Conservation (phyloP, 2,113 vertebrate species). For the Poeciliopsis retropinna region DNA sequence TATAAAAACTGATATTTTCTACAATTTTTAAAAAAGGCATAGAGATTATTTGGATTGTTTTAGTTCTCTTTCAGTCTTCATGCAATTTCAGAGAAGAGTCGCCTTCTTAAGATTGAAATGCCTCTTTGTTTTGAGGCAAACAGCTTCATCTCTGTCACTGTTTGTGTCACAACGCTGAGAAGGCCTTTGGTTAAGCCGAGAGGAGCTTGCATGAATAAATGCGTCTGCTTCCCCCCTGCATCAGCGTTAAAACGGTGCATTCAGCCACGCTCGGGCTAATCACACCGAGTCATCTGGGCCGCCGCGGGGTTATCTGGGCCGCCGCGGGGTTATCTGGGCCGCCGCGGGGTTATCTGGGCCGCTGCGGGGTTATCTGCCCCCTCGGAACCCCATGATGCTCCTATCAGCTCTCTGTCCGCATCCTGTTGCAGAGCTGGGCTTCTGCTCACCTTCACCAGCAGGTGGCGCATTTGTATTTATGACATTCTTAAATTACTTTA, state of each 20-base stretch:
- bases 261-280: conserved; percentile 3
- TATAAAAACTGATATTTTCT: not conserved
- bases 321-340: no score
- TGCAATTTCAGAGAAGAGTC: not conserved
- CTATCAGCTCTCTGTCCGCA: conserved; percentile 18
- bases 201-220: not conserved
- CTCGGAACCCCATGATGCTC: not conserved
- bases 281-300: conserved; percentile 13
- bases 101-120: not conserved
- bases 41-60: no score
- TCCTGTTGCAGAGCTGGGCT: not conserved
- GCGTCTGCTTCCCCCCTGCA: not conserved
- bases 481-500: not conserved
- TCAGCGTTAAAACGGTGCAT: not conserved
- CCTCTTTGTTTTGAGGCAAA: not conserved
- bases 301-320: conserved; percentile 22
- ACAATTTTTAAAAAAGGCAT: no score
- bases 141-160: not conserved
- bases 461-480: conserved; percentile 29
- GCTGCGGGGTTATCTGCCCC: conserved; percentile 23
- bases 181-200: conserved; percentile 11
- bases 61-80: no score
- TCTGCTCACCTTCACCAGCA: conserved; percentile 40
- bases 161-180: conserved; percentile 9
- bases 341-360: conserved; percentile 21